These are phyloP conservation scores for Anagrus nilaparvatae DNA, from an alignment of 1,140 invertebrate species.

Conservation along the genomic window DNA sequence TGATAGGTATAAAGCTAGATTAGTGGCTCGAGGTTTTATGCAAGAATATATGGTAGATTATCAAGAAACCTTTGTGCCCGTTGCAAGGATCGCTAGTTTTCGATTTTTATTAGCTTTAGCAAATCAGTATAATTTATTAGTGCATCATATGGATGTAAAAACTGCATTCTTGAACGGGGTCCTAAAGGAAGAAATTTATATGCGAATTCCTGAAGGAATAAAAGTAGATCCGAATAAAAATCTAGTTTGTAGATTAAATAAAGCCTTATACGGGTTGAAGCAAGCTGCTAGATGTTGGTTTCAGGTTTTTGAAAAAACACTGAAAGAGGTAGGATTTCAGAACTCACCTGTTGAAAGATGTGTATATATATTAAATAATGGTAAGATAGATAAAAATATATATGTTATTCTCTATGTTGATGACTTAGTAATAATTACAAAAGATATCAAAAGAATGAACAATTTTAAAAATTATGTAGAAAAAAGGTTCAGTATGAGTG, in stretches of 20 bases:
- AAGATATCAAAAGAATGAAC: neutral
- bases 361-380: neutral
- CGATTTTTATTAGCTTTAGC: neutral
- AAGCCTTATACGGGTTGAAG: neutral
- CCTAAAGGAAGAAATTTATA: conserved; percentile 32
- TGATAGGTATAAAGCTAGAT: neutral
- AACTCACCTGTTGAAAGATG: neutral
- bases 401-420: neutral
- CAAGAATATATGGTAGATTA: too few relatives aligned
- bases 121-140: conserved; percentile 1
- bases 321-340: neutral
- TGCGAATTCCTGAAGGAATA: conserved; percentile 15
- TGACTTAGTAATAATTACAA: too few relatives aligned
- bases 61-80: too few relatives aligned
- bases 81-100: neutral
- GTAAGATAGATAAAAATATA: neutral
- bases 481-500: neutral
- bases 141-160: neutral
- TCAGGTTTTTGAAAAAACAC: neutral
- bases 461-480: neutral
- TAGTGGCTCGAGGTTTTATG: too few relatives aligned
- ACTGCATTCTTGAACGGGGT: conserved; percentile 26
- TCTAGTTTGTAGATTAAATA: neutral
- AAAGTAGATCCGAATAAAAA: neutral
- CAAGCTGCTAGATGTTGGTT: conserved; percentile 2